Conservation (phyloP, 2,888 invertebrate species). For the Ophion ellenae region DNA sequence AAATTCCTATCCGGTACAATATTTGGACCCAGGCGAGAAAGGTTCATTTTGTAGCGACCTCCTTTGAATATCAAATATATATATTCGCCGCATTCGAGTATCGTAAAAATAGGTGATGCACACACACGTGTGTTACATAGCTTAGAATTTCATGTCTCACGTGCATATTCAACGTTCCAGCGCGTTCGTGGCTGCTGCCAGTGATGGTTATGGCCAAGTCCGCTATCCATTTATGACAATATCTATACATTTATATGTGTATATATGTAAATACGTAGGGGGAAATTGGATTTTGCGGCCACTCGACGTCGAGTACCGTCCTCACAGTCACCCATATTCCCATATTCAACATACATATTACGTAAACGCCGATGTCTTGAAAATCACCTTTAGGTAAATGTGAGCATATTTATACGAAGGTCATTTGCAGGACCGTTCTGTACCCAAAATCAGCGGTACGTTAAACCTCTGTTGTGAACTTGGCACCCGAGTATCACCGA, state of each 20-base stretch:
- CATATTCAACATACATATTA: no score
- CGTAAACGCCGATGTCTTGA: no score
- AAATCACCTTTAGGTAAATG: no score
- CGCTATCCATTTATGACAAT: constrained; percentile 26
- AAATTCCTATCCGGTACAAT: neutral
- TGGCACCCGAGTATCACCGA: no score
- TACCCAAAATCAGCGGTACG: no score
- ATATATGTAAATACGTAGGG: neutral
- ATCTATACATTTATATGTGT: neutral
- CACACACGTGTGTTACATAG: constrained; percentile 27
- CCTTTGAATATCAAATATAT: constrained; percentile 17
- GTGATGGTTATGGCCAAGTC: constrained; percentile 41
- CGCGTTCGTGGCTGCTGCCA: constrained; percentile 31
- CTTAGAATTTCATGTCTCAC: constrained; percentile 50
- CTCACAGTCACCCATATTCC: no score
- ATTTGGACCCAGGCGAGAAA: neutral
- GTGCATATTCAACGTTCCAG: constrained; percentile 37
- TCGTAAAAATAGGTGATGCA: constrained; percentile 27
- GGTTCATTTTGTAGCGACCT: neutral
- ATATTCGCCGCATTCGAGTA: constrained; percentile 3
- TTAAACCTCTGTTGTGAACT: no score
- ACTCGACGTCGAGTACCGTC: no score
- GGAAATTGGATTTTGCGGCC: no score
- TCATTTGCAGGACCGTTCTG: no score
- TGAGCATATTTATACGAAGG: no score